Percentiles rank a stretch among this genome's conserved stretches.
Conservation (phyloP, 2,888 invertebrate genomes). For the Nebria salina region DNA sequence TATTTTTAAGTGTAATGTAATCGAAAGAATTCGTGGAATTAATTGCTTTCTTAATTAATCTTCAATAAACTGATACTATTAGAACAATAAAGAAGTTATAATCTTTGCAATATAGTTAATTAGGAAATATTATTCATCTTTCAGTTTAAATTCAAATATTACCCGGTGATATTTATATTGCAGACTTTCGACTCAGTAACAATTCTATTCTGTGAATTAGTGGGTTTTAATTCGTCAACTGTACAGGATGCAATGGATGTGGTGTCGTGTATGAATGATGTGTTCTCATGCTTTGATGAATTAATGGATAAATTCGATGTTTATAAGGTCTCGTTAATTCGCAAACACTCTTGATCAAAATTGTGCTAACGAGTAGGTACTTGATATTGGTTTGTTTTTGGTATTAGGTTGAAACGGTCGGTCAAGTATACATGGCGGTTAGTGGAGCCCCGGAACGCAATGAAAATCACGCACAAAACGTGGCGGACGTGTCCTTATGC, state of each 20-base stretch:
- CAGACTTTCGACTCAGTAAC: slow-evolving; percentile 82
- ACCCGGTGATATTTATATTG: slow-evolving; percentile 35
- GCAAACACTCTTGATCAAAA: slow-evolving; percentile 6
- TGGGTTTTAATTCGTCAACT: slow-evolving; percentile 69
- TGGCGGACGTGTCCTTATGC: slow-evolving; percentile 81
- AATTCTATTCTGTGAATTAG: slow-evolving; percentile 81
- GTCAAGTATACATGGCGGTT: slow-evolving; percentile 92
- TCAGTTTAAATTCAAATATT: no score
- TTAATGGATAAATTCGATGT: slow-evolving; percentile 85
- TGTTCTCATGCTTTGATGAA: slow-evolving; percentile 85
- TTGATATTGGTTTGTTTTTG: background rate
- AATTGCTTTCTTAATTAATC: no score
- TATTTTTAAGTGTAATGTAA: no score
- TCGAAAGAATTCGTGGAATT: no score
- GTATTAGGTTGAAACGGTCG: slow-evolving; percentile 87
- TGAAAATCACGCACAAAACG: slow-evolving; percentile 77
- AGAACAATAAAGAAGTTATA: no score
- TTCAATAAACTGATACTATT: no score
- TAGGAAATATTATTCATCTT: no score
- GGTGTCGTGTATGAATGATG: slow-evolving; percentile 85
- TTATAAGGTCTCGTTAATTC: slow-evolving; percentile 74
- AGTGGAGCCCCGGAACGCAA: slow-evolving; percentile 86
- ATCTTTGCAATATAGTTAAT: no score
- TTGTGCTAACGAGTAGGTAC: background rate
- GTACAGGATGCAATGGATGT: slow-evolving; percentile 77